phyloP scores from a whole-genome alignment of 2,888 invertebrate genomes.

The Archips crataeganus region DNA sequence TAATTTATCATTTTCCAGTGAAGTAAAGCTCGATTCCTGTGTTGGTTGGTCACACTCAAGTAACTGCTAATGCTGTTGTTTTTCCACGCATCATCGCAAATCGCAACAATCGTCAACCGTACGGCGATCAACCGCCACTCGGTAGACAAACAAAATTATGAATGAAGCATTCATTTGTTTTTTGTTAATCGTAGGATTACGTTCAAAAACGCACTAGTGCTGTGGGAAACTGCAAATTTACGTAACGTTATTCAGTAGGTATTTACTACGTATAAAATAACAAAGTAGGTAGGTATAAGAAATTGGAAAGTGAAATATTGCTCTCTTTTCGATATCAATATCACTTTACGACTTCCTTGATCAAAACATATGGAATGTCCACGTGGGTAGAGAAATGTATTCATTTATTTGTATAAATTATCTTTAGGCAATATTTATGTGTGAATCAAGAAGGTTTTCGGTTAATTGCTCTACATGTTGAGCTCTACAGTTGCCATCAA shows the following conservation, averaged over 20 bases:
- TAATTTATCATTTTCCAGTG: background rate
- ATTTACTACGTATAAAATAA: background rate
- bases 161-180: constrained; percentile 43
- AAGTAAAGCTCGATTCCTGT: constrained; percentile 1
- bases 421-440: background rate
- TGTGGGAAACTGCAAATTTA: constrained; percentile 16
- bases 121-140: constrained; percentile 39
- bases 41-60: background rate
- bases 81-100: constrained; percentile 44
- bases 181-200: constrained; percentile 46
- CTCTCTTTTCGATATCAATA: constrained; percentile 1
- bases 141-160: constrained; percentile 41
- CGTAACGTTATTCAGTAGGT: background rate
- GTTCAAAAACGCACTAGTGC: background rate
- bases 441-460: background rate
- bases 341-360: constrained; percentile 3
- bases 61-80: constrained; percentile 44
- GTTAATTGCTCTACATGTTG: too few relatives aligned
- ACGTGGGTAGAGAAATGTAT: background rate
- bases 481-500: too few relatives aligned
- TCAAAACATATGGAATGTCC: background rate
- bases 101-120: constrained; percentile 50
- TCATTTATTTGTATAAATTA: background rate
- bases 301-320: constrained; percentile 13
- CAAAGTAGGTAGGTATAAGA: background rate